Evolutionary conservation across 1,140 invertebrate species (phyloP).

Genomic region (Leptestheria dahalacensis): DNA sequence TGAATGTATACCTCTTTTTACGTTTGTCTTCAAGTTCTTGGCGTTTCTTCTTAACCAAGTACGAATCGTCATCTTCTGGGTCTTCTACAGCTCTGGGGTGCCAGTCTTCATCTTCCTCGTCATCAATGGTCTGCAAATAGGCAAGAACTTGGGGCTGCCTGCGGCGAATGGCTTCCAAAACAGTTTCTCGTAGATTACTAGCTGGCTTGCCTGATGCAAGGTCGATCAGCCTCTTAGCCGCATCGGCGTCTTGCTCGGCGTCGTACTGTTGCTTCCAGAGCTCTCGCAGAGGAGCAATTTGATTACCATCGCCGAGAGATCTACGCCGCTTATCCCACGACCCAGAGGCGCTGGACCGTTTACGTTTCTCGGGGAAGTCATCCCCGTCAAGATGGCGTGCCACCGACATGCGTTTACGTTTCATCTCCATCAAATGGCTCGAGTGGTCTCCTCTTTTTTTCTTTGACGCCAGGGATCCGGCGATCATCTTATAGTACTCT

Average conservation of each 20-base stretch:
- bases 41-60: neutral
- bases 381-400: constrained; percentile 10
- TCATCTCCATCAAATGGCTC: neutral
- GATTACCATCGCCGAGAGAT: neutral
- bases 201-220: no score
- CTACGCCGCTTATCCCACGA: neutral
- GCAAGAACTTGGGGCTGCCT: neutral
- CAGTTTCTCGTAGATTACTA: neutral
- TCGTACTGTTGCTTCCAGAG: no score
- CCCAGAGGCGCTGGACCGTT: neutral
- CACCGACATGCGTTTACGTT: neutral
- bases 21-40: neutral
- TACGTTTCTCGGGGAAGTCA: neutral
- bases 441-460: constrained; percentile 3
- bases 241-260: no score
- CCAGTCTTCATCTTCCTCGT: neutral
- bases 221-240: no score
- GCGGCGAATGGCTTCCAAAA: neutral
- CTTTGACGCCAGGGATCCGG: constrained; percentile 7
- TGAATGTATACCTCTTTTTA: constrained; percentile 6
- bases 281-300: no score
- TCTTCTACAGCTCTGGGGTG: neutral
- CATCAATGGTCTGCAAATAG: neutral
- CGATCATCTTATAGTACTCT: constrained; percentile 14
- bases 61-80: neutral